Conservation (phyloP, 2,797 vertebrate genomes). For the Poeciliopsis infans region DNA sequence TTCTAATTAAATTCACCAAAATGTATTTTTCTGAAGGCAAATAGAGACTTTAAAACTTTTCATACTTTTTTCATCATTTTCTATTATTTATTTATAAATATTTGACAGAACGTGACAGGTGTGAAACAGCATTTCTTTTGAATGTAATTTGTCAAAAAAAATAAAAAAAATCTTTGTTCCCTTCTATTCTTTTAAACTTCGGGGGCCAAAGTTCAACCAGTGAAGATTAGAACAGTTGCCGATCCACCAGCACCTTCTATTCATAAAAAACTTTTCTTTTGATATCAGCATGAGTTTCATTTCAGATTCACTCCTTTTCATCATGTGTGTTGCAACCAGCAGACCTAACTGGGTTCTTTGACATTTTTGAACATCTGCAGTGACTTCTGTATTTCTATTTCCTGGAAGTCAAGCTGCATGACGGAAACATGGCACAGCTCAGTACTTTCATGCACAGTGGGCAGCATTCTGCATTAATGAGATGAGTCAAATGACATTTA, state of each 20-base stretch:
- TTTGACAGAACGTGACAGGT: neutral
- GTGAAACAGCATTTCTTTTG: neutral
- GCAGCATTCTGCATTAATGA: conserved; percentile 21
- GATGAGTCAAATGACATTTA: conserved; percentile 32
- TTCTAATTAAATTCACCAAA: neutral
- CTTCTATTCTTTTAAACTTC: neutral
- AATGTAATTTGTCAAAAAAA: neutral
- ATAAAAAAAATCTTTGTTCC: neutral
- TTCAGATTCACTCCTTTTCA: neutral
- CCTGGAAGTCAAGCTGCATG: conserved; percentile 11
- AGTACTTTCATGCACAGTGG: conserved; percentile 3
- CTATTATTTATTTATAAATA: neutral
- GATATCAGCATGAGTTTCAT: neutral
- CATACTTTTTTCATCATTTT: neutral
- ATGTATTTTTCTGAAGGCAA: neutral
- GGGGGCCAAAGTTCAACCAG: neutral
- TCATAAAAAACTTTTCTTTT: neutral
- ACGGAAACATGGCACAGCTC: neutral
- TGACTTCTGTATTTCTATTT: neutral
- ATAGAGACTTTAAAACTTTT: neutral
- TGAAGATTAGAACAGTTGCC: neutral
- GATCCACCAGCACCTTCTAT: neutral
- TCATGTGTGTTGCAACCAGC: neutral
- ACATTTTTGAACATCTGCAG: neutral
- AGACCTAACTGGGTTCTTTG: neutral